Evolutionary conservation across 2,113 vertebrate species (phyloP).

Genomic region (Regulus satrapa): DNA sequence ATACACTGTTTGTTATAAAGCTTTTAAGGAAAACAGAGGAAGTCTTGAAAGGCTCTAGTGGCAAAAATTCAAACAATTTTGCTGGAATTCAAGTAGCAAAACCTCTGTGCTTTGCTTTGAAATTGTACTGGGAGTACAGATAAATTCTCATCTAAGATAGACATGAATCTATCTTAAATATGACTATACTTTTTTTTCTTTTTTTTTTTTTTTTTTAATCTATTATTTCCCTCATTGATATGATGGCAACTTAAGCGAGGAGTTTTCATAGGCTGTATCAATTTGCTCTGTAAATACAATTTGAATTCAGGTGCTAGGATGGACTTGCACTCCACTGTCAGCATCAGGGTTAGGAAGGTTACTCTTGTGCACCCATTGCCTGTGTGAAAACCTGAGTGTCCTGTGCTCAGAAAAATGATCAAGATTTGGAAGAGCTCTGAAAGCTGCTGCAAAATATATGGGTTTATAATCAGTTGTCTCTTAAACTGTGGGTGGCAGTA

Average conservation of each 20-base stretch:
- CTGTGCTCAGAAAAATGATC: background rate
- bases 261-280: background rate
- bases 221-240: background rate
- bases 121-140: background rate
- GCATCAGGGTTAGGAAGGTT: background rate
- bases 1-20: background rate
- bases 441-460: background rate
- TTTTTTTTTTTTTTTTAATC: accelerated
- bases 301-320: background rate
- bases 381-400: background rate
- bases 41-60: background rate
- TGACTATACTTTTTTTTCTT: background rate
- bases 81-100: background rate
- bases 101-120: background rate
- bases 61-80: background rate
- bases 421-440: background rate
- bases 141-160: background rate
- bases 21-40: background rate
- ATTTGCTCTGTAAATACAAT: background rate
- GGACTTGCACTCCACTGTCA: accelerated
- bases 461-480: background rate
- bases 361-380: background rate
- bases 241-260: background rate
- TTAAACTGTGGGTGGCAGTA: slow-evolving; percentile 53
- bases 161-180: background rate